These are phyloP conservation scores for Nomada fucata DNA, from an alignment of 2,888 invertebrate genomes.

Conservation along the genomic window DNA sequence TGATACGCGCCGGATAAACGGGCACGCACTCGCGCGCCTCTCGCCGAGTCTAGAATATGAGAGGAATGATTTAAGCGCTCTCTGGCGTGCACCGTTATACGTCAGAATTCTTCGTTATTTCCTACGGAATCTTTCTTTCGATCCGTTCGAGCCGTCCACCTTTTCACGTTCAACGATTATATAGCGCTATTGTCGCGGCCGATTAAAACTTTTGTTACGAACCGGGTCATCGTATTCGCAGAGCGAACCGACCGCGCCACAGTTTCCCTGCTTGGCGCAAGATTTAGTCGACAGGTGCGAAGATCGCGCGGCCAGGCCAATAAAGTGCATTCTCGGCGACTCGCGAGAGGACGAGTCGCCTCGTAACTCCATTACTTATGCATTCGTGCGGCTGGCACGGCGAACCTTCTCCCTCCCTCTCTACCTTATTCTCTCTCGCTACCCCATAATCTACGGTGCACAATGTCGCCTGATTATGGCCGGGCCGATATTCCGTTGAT, in stretches of 20 bases:
- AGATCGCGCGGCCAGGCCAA: conserved; percentile 39
- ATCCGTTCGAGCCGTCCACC: not conserved
- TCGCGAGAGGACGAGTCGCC: conserved; percentile 54
- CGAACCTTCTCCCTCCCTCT: conserved; percentile 21
- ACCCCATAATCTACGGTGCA: conserved; percentile 79
- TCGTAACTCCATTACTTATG: conserved; percentile 77
- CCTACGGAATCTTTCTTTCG: conserved; percentile 26
- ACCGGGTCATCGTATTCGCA: not conserved
- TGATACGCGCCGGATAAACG: conserved; percentile 44
- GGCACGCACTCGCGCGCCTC: conserved; percentile 15
- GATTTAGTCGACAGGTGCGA: conserved; percentile 63
- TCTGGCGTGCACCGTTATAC: conserved; percentile 34
- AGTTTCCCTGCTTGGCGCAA: conserved; percentile 19
- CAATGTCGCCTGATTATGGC: conserved; percentile 80
- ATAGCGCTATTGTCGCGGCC: too few species aligned
- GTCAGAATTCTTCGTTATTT: not conserved
- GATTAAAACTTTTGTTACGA: too few species aligned
- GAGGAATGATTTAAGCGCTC: conserved; percentile 38
- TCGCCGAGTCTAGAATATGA: conserved; percentile 19
- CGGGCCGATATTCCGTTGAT: conserved; percentile 72
- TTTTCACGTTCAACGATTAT: too few species aligned
- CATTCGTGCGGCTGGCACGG: conserved; percentile 73
- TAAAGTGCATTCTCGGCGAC: conserved; percentile 31
- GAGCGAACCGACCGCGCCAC: not conserved
- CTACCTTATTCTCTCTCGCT: conserved; percentile 46